Percentiles rank a stretch among this genome's conserved stretches.
Conservation (phyloP, 2,113 vertebrate genomes). For the Peucedramus taeniatus region DNA sequence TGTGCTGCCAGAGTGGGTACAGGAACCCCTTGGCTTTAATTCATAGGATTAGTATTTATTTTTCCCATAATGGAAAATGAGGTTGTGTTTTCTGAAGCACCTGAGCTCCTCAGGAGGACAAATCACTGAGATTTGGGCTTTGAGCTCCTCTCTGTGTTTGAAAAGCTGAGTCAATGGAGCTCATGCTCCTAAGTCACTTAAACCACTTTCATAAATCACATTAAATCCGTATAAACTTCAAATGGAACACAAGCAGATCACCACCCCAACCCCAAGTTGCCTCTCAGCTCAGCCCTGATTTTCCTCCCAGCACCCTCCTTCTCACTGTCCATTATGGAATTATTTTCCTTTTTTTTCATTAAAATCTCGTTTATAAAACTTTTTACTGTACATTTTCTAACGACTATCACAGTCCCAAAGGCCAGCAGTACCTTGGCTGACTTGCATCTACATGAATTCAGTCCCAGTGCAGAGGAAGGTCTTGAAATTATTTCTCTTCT, state of each 20-base stretch:
- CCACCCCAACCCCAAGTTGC: neutral
- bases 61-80: neutral
- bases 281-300: neutral
- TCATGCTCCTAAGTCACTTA: neutral
- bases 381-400: neutral
- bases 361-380: neutral
- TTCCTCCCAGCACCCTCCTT: neutral
- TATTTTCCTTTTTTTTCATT: neutral
- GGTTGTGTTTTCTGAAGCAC: neutral
- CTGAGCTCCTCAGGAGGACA: neutral
- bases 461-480: neutral
- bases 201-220: neutral
- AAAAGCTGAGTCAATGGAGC: neutral
- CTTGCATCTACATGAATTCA: neutral
- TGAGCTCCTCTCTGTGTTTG: neutral
- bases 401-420: neutral
- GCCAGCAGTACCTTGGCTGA: neutral
- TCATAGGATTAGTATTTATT: neutral
- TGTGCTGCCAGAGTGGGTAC: neutral
- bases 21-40: neutral
- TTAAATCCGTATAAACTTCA: neutral
- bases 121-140: fast-evolving
- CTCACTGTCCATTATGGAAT: neutral
- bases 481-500: neutral
- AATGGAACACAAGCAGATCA: neutral